These are phyloP conservation scores for Silurus aristotelis DNA, from an alignment of 2,797 vertebrate genomes.

Conservation along the genomic window DNA sequence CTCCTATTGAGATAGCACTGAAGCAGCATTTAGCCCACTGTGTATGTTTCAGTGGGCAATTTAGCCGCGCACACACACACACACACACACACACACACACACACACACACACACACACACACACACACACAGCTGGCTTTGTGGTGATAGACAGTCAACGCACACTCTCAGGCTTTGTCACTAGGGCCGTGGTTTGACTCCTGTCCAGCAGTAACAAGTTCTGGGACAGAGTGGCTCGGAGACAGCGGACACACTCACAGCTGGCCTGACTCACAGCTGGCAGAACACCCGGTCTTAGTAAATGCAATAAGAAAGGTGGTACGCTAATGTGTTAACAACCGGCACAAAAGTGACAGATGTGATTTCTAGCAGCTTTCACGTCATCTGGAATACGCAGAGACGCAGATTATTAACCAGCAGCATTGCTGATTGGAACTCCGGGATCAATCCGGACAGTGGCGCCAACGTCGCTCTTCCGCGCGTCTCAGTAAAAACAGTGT, in stretches of 20 bases:
- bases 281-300: constrained; percentile 7
- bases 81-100: constrained; percentile 63
- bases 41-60: constrained; percentile 72
- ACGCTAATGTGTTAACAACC: not conserved
- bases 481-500: not conserved
- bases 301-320: not conserved
- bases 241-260: constrained; percentile 39
- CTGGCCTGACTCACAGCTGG: constrained; percentile 39
- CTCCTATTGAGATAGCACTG: constrained; percentile 81
- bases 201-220: constrained; percentile 49
- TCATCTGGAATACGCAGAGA: not conserved
- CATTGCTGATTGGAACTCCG: not conserved
- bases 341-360: not conserved
- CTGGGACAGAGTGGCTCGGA: constrained; percentile 48
- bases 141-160: constrained; percentile 63
- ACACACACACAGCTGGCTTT: constrained; percentile 76
- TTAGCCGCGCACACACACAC: constrained; percentile 47
- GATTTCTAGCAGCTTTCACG: not conserved
- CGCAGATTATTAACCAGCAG: not conserved
- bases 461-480: not conserved
- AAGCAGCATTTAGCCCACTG: constrained; percentile 76
- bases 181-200: constrained; percentile 45
- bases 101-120: constrained; percentile 66
- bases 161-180: constrained; percentile 59
- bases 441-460: no score